phyloP scores from a whole-genome alignment of 1,140 invertebrate species.

The Drosophila cardini region DNA sequence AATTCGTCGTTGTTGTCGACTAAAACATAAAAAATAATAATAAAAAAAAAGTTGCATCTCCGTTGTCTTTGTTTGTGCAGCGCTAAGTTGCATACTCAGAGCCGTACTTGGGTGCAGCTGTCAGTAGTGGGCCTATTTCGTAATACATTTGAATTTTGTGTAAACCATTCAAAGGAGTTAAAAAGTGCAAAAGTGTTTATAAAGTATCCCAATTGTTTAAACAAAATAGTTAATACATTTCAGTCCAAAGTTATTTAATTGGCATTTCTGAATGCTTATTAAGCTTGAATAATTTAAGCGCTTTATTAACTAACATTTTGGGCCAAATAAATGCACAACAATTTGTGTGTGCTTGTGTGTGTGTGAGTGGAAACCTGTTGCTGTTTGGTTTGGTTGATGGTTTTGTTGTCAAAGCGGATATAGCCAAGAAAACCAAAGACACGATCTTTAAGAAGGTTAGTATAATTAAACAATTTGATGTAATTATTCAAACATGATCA shows the following conservation, averaged over 20 bases:
- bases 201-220: background rate
- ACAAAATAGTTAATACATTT: background rate
- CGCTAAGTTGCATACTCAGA: constrained; percentile 14
- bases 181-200: constrained; percentile 9
- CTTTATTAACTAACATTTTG: constrained; percentile 32
- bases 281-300: background rate
- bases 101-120: constrained; percentile 18
- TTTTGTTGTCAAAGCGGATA: constrained; percentile 19
- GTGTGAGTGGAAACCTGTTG: constrained; percentile 10
- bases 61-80: constrained; percentile 11
- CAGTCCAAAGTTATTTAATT: background rate
- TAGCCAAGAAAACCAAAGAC: constrained; percentile 5
- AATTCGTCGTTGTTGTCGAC: constrained; percentile 25
- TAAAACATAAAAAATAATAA: background rate
- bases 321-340: constrained; percentile 1
- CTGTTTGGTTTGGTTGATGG: constrained; percentile 19
- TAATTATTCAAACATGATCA: constrained; percentile 57
- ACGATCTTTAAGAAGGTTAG: constrained; percentile 33
- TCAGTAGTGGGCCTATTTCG: background rate
- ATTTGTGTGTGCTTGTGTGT: background rate
- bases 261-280: background rate
- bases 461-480: constrained; percentile 35
- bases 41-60: constrained; percentile 10
- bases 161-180: constrained; percentile 4
- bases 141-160: constrained; percentile 22